Evolutionary conservation across 1,140 invertebrate genomes (phyloP), one percentile per base, ranked within the genome.

Genomic region (Steinernema feltiae): DNA sequence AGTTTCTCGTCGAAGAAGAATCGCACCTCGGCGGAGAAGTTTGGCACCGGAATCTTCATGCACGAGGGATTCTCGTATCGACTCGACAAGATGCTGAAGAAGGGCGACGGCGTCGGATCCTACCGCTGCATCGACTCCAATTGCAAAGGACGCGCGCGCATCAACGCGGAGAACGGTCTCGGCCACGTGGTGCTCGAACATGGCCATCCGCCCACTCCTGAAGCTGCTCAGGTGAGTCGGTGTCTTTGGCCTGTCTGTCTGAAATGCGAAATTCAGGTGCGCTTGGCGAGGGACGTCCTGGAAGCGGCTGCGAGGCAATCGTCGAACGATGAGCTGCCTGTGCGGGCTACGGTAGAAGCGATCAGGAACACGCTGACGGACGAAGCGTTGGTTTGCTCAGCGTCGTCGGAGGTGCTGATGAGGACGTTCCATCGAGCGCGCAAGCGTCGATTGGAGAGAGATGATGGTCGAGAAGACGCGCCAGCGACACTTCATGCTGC

Each of bases 41-140:
- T 63, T 21, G 53, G 53, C 53, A 63, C 53, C 3, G 53, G 53
- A 15, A 63, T 63, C 53, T 63, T 63, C 53, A 63, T 63, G 53
- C 24, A 63, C 53, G 53, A 15, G 7, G 53, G 53, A 3, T 63
- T 15, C 24, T 63, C 53, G 2, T 63, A 63, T 27, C 53, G 53
- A 7, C 24, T 63, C 7, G 53, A 63, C 53, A 63, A 63, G 24
- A 63, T 63, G 12, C 24, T 63, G 3, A 63, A 63, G 24, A 63
- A 63, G 53, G 24, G 7, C 15, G 53, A 63, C 7, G 53, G 53
- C 53, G 7, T 3, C 24, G 53, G 12, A 3, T 63, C 53, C 12
- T 63, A n/a, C 53, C 15, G 53, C 15, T 63, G 53, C 24, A 27
- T 63, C 24, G 53, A 63, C 53, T 15, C 53, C 2, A 63, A 27